phyloP scores from a whole-genome alignment of 1,140 invertebrate genomes.

The Antheraea pernyi region DNA sequence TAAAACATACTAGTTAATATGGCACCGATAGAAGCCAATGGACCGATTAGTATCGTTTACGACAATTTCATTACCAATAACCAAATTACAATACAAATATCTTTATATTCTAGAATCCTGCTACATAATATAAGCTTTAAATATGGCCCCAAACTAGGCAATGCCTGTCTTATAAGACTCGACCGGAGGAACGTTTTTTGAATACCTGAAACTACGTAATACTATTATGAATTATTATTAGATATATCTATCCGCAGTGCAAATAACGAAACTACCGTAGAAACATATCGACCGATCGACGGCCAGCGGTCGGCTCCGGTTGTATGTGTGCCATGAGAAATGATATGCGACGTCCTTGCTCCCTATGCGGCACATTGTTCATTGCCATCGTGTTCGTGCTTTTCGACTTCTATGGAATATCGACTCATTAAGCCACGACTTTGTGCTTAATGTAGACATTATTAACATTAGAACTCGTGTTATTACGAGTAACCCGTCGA shows the following conservation, averaged over 20 bases:
- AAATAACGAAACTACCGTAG: slow-evolving; percentile 64
- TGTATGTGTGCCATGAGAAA: slow-evolving; percentile 48
- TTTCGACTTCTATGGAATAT: slow-evolving; percentile 7
- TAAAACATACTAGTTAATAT: neutral
- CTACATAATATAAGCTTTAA: too few species aligned
- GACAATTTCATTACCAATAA: neutral
- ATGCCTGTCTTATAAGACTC: too few species aligned
- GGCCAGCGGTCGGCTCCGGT: slow-evolving; percentile 36
- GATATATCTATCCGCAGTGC: neutral
- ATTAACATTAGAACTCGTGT: neutral
- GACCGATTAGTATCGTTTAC: neutral
- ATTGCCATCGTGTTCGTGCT: neutral
- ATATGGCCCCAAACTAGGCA: too few species aligned
- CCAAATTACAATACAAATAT: too few species aligned
- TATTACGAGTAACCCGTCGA: neutral
- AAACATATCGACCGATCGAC: slow-evolving; percentile 70
- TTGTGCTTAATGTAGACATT: neutral
- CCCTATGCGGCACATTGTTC: slow-evolving; percentile 21
- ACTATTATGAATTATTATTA: neutral
- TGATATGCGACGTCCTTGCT: slow-evolving; percentile 38
- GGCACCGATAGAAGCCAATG: neutral
- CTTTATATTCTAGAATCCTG: too few species aligned
- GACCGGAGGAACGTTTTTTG: too few species aligned
- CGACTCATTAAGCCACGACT: neutral
- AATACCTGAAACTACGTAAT: too few species aligned